These are phyloP conservation scores for Drosophila auraria DNA, from an alignment of 1,140 invertebrate species.

Conservation along the genomic window DNA sequence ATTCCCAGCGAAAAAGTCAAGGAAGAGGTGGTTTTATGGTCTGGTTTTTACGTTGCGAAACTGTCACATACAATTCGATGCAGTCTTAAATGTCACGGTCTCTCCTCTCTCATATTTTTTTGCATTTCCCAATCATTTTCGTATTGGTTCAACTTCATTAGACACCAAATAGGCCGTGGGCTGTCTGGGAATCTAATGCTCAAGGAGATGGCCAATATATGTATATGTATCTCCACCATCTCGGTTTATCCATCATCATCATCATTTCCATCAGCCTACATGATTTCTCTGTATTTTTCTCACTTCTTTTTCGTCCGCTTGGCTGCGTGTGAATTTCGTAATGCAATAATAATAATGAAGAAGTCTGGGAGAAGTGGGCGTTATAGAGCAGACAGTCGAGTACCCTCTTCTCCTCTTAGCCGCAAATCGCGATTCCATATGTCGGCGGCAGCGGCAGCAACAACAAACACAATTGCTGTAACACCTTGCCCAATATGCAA, in stretches of 20 bases:
- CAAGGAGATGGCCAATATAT: constrained; percentile 18
- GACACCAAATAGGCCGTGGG: constrained; percentile 46
- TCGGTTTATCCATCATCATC: constrained; percentile 29
- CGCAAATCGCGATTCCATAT: constrained; percentile 20
- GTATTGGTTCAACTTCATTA: constrained; percentile 52
- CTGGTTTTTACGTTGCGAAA: constrained; percentile 10
- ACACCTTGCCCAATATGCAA: constrained; percentile 78
- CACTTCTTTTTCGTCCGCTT: constrained; percentile 30
- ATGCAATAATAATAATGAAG: constrained; percentile 50
- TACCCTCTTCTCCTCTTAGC: too few species aligned
- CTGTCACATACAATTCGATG: constrained; percentile 32
- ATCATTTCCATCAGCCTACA: constrained; percentile 44
- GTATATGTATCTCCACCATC: constrained; percentile 9
- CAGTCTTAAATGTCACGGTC: constrained; percentile 48
- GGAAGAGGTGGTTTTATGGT: constrained; percentile 25
- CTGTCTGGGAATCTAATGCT: constrained; percentile 39
- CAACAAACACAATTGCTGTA: constrained; percentile 32
- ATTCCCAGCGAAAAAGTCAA: constrained; percentile 26
- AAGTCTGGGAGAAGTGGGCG: constrained; percentile 39
- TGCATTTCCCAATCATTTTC: constrained; percentile 34
- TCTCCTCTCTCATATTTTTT: constrained; percentile 26
- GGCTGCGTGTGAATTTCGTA: constrained; percentile 59
- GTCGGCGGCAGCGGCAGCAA: constrained; percentile 24
- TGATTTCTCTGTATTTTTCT: constrained; percentile 19
- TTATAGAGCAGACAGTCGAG: constrained; percentile 26